phyloP scores from a whole-genome alignment of 2,113 vertebrate genomes.

The Zosterops lateralis region DNA sequence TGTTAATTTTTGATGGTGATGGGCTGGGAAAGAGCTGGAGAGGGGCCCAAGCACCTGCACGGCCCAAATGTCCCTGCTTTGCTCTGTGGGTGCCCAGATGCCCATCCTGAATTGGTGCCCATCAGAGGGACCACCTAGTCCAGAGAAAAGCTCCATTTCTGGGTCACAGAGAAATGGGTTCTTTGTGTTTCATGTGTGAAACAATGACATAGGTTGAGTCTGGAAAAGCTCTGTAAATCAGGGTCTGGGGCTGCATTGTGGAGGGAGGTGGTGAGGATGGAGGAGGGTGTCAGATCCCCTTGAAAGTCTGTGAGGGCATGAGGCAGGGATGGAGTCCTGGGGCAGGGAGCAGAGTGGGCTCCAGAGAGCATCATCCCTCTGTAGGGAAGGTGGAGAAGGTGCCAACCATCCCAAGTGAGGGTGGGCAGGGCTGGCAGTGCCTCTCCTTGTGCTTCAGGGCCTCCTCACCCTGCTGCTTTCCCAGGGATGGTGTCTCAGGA shows the following conservation, averaged over 20 bases:
- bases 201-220: not conserved
- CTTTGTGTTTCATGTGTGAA: not conserved
- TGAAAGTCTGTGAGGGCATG: not conserved
- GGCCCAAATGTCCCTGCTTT: not conserved
- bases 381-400: not conserved
- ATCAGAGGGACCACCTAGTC: not conserved
- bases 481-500: not conserved
- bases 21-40: not conserved
- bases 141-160: accelerated
- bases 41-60: not conserved
- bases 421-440: not conserved
- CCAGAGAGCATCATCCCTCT: not conserved
- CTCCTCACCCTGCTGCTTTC: accelerated
- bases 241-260: not conserved
- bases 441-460: accelerated
- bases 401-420: not conserved
- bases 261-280: not conserved
- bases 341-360: not conserved
- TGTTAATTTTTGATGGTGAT: not conserved
- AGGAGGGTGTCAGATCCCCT: not conserved
- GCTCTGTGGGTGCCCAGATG: not conserved
- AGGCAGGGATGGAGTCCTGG: not conserved
- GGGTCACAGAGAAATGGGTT: not conserved
- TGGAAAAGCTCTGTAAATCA: not conserved
- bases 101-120: not conserved